These are phyloP conservation scores for Ophion costatus DNA, from an alignment of 2,888 invertebrate genomes.

Conservation along the genomic window DNA sequence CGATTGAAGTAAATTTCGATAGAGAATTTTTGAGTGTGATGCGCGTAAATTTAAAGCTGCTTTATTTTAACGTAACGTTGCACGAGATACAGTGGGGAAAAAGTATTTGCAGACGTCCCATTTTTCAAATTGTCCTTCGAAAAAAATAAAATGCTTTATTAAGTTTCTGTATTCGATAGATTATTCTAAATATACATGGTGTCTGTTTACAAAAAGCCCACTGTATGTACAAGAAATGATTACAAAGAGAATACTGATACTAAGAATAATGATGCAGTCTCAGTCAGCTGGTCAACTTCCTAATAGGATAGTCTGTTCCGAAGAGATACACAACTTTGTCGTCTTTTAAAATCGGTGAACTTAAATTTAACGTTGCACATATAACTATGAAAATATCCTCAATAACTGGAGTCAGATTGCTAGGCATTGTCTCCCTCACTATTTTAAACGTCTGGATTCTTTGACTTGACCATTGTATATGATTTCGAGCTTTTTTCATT, in stretches of 20 bases:
- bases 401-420: not conserved
- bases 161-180: too few relatives aligned
- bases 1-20: too few relatives aligned
- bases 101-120: too few relatives aligned
- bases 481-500: not conserved
- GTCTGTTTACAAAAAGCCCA: too few relatives aligned
- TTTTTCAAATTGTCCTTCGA: too few relatives aligned
- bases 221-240: constrained; percentile 10
- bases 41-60: too few relatives aligned
- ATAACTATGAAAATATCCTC: constrained; percentile 1
- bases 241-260: not conserved
- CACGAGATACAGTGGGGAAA: not conserved
- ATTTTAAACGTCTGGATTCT: not conserved
- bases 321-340: not conserved
- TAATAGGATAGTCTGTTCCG: not conserved
- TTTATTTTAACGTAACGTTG: constrained; percentile 24
- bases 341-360: not conserved
- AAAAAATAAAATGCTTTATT: too few relatives aligned
- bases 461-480: too few relatives aligned
- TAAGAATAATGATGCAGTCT: not conserved
- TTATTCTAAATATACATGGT: too few relatives aligned
- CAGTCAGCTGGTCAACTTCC: not conserved
- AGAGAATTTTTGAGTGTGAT: too few relatives aligned
- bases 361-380: constrained; percentile 17
- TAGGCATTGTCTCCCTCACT: not conserved